phyloP scores from a whole-genome alignment of 2,888 invertebrate genomes.

The Melieria omissa region DNA sequence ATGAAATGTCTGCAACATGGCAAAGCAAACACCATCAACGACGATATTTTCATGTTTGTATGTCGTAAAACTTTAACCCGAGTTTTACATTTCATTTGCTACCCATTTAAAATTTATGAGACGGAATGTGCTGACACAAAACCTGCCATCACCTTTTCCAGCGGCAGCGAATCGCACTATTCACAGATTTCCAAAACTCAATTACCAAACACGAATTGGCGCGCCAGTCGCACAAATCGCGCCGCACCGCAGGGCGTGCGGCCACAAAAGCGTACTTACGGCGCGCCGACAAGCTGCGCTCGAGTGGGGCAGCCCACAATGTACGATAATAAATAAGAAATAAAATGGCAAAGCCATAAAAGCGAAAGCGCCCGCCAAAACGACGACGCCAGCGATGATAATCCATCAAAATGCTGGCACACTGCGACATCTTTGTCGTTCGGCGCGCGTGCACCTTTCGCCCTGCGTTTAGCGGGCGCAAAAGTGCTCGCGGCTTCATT shows the following conservation, averaged over 20 bases:
- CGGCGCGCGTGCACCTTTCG: background rate
- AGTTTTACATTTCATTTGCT: background rate
- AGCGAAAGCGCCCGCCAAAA: conserved; percentile 21
- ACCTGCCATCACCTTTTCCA: too few relatives aligned
- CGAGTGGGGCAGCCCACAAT: background rate
- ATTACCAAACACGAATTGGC: background rate
- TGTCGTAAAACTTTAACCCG: too few relatives aligned
- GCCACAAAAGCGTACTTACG: background rate
- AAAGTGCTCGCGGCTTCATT: conserved; percentile 5
- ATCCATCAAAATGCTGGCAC: conserved; percentile 28
- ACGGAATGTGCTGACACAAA: conserved; percentile 20
- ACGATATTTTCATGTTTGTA: too few relatives aligned
- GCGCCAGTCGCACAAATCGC: too few relatives aligned
- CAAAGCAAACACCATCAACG: too few relatives aligned
- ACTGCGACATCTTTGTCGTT: background rate
- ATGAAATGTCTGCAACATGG: too few relatives aligned
- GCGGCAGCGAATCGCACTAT: background rate
- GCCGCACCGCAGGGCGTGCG: background rate
- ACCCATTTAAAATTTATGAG: conserved; percentile 33
- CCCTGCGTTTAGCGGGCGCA: background rate
- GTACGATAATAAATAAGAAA: conserved; percentile 26
- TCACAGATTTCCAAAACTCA: conserved; percentile 22
- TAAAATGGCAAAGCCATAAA: conserved; percentile 23
- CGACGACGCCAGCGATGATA: conserved; percentile 12
- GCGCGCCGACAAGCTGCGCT: background rate